Percentiles rank a stretch among this genome's conserved stretches.
These are phyloP conservation scores for Eristalinus sepulchralis DNA, from an alignment of 2,888 invertebrate genomes.

Conservation along the genomic window DNA sequence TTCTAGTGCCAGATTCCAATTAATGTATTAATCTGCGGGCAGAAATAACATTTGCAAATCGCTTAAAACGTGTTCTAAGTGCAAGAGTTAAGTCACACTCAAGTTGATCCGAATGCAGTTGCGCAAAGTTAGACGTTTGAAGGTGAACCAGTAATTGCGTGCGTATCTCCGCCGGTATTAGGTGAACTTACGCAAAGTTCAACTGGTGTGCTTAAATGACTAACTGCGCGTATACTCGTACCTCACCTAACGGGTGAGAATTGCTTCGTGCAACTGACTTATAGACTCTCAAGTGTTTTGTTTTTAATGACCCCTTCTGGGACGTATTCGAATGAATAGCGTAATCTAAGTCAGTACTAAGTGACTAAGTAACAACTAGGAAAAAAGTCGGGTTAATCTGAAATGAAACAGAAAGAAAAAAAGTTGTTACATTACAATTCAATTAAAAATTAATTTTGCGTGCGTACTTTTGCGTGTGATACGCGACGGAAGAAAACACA, in stretches of 20 bases:
- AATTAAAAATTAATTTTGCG: too few species aligned
- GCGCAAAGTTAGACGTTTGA: background rate
- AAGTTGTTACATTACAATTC: too few species aligned
- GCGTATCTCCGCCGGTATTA: background rate
- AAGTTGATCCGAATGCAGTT: slow-evolving; percentile 8
- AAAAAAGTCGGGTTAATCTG: too few species aligned
- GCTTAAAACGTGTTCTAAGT: slow-evolving; percentile 12
- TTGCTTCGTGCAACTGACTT: background rate
- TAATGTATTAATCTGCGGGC: background rate
- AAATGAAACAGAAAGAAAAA: too few species aligned
- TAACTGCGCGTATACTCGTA: background rate
- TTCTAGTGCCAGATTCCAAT: slow-evolving; percentile 8
- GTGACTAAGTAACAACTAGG: too few species aligned
- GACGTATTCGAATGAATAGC: background rate
- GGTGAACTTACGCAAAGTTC: background rate
- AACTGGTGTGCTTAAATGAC: background rate
- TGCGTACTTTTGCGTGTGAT: too few species aligned
- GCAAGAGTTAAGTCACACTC: slow-evolving; percentile 4
- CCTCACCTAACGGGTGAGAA: background rate
- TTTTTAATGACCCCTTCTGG: background rate
- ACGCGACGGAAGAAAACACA: too few species aligned
- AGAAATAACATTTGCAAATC: background rate
- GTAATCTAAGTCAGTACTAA: too few species aligned
- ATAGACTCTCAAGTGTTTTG: background rate
- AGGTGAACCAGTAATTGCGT: slow-evolving; percentile 1